Percentiles rank a stretch among this genome's conserved stretches.
These are phyloP conservation scores for Gymnogyps californianus DNA, from an alignment of 2,113 vertebrate genomes.

Conservation along the genomic window DNA sequence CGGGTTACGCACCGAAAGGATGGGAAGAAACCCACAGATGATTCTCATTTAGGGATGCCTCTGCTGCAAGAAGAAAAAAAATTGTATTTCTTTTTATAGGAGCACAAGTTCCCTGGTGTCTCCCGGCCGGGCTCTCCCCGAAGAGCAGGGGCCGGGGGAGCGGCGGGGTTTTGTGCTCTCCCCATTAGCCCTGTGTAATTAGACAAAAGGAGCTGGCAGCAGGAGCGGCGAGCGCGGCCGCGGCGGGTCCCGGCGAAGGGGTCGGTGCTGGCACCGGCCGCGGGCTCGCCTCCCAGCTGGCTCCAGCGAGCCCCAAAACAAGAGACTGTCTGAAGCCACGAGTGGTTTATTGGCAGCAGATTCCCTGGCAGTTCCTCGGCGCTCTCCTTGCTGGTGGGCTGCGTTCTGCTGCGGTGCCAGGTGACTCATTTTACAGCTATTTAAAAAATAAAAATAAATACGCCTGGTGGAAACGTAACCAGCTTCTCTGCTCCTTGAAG, in stretches of 20 bases:
- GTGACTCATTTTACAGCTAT: slow-evolving; percentile 25
- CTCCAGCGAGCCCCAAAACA: background rate
- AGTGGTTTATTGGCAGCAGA: background rate
- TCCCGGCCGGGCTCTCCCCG: background rate
- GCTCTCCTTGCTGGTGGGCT: slow-evolving; percentile 23
- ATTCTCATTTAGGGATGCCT: background rate
- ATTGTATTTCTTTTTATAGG: background rate
- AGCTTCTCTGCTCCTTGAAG: background rate
- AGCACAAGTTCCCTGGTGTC: background rate
- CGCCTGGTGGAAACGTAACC: background rate
- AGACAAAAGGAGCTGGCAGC: slow-evolving; percentile 22
- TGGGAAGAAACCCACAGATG: background rate
- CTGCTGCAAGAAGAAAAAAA: background rate
- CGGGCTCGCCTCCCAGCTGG: background rate
- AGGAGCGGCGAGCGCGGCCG: background rate
- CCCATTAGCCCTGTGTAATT: slow-evolving; percentile 16
- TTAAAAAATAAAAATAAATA: background rate
- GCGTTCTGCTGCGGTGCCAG: background rate
- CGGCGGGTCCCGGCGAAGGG: background rate
- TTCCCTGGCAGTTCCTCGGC: background rate
- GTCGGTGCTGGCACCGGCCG: background rate
- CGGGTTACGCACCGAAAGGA: background rate
- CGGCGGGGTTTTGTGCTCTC: background rate
- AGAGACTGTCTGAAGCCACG: background rate
- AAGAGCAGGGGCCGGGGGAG: background rate